These are phyloP conservation scores for Atrichornis clamosus DNA, from an alignment of 2,113 vertebrate genomes.

Conservation along the genomic window DNA sequence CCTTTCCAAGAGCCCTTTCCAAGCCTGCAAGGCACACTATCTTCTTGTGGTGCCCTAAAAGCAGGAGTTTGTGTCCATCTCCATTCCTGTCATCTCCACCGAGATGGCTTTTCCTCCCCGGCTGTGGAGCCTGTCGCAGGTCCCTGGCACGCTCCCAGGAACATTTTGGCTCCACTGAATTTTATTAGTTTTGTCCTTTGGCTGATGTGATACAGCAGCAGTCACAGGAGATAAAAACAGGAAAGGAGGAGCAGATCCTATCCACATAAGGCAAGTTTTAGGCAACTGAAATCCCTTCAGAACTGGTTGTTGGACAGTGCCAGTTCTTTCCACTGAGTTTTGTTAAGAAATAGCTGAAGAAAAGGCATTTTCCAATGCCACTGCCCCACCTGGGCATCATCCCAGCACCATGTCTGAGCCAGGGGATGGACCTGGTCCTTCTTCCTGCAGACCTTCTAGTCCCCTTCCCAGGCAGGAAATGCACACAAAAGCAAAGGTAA, in stretches of 20 bases:
- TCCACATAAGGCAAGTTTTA: neutral
- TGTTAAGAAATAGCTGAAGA: neutral
- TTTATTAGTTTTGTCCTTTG: constrained; percentile 8
- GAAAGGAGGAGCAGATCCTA: neutral
- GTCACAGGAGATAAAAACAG: neutral
- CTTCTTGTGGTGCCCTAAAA: fast-evolving
- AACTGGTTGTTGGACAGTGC: neutral
- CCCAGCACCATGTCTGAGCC: neutral
- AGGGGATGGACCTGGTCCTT: neutral
- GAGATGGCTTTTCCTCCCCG: neutral
- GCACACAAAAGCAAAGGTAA: neutral
- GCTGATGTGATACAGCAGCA: neutral
- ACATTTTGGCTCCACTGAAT: neutral
- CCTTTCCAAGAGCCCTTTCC: neutral
- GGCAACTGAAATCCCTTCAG: neutral
- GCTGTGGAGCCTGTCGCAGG: neutral
- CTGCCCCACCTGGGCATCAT: fast-evolving
- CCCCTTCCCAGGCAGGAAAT: neutral
- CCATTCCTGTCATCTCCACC: fast-evolving
- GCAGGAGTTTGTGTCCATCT: neutral
- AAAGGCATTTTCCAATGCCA: neutral
- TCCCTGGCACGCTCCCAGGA: neutral
- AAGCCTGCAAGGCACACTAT: neutral
- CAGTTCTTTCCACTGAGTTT: neutral
- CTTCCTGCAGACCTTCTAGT: neutral